Percentiles rank a stretch among this genome's conserved stretches.
phyloP scores from a whole-genome alignment of 2,113 vertebrate genomes.

The Cavia aperea region DNA sequence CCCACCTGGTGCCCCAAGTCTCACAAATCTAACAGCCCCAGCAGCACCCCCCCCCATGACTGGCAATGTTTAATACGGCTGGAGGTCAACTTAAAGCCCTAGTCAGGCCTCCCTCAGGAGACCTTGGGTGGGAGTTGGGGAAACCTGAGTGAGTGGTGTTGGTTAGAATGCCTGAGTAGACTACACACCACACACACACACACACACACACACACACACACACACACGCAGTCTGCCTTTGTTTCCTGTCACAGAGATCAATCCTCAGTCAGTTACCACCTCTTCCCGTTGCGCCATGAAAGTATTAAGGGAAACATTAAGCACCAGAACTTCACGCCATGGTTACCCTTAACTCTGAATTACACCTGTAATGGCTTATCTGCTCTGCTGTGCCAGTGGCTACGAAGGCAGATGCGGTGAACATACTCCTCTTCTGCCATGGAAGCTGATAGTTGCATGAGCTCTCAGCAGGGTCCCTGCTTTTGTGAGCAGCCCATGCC shows the following conservation, averaged over 20 bases:
- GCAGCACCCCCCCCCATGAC: fast-evolving
- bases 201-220: neutral
- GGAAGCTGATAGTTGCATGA: fast-evolving
- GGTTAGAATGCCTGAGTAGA: neutral
- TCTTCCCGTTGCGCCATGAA: neutral
- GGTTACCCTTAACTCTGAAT: no score
- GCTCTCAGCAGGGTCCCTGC: fast-evolving
- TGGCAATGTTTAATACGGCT: fast-evolving
- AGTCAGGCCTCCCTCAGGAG: neutral
- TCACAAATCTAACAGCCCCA: neutral
- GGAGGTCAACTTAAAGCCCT: neutral
- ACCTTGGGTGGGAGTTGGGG: neutral
- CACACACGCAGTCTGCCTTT: neutral
- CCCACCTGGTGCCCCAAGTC: fast-evolving
- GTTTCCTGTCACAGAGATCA: neutral
- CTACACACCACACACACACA: neutral
- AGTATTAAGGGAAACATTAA: neutral
- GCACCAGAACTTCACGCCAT: neutral
- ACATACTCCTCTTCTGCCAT: neutral
- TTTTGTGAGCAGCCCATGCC: neutral
- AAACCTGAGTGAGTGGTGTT: neutral
- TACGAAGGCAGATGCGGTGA: neutral
- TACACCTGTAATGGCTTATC: neutral
- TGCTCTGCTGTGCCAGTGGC: neutral
- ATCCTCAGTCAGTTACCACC: neutral